Percentiles rank a stretch among this genome's conserved stretches.
These are phyloP conservation scores for Craseonycteris thonglongyai DNA, from an alignment of 2,113 vertebrate genomes.

Conservation along the genomic window DNA sequence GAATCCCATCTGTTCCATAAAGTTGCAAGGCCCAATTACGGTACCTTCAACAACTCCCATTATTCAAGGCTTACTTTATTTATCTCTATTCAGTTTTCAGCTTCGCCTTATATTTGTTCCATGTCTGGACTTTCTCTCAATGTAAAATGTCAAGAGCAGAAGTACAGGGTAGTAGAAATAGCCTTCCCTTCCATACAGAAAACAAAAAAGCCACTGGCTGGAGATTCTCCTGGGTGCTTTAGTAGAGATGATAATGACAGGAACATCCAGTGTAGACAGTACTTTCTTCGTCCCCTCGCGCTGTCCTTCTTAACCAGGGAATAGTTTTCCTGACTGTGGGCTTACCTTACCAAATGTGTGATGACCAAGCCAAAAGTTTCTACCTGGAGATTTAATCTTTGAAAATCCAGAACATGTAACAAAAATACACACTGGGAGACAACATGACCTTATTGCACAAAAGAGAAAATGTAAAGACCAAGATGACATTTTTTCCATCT, in stretches of 20 bases:
- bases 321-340: background rate
- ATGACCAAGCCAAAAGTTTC: background rate
- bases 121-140: conserved; percentile 47
- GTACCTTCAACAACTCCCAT: conserved; percentile 37
- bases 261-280: background rate
- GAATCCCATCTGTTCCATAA: conserved; percentile 61
- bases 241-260: background rate
- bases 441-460: background rate
- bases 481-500: background rate
- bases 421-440: background rate
- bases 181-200: background rate
- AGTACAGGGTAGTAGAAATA: background rate
- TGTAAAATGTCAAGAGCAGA: background rate
- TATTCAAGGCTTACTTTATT: conserved; percentile 52
- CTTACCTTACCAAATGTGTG: background rate
- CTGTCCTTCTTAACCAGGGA: background rate
- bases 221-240: background rate
- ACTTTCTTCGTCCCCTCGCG: background rate
- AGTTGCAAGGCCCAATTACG: conserved; percentile 45
- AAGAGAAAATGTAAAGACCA: background rate
- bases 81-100: conserved; percentile 19
- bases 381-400: background rate
- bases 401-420: background rate
- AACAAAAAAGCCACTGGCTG: background rate
- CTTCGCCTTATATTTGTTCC: conserved; percentile 26